Evolutionary conservation across 2,797 vertebrate genomes (phyloP).

Genomic region (Girardinus metallicus): DNA sequence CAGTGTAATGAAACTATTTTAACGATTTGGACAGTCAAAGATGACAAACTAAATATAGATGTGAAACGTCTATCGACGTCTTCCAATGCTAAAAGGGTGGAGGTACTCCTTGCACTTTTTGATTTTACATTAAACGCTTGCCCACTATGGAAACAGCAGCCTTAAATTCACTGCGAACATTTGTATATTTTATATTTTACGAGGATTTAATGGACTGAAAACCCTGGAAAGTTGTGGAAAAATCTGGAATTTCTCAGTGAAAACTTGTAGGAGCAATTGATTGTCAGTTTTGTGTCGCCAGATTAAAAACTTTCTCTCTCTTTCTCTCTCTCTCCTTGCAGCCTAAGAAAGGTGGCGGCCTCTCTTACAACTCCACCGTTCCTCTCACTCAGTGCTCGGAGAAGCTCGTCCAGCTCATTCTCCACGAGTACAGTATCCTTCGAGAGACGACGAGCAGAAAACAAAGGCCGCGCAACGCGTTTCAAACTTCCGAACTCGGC

Average conservation of each 20-base stretch:
- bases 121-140: neutral
- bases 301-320: neutral
- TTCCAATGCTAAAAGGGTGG: neutral
- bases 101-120: neutral
- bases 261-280: neutral
- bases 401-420: slow-evolving; percentile 96
- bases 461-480: neutral
- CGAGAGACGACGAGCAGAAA: neutral
- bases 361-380: slow-evolving; percentile 97
- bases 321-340: slow-evolving; percentile 55
- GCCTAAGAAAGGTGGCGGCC: slow-evolving; percentile 97
- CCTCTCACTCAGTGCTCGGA: slow-evolving; percentile 95
- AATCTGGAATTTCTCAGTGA: too few species aligned
- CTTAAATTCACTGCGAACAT: neutral
- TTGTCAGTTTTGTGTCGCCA: neutral
- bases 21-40: neutral
- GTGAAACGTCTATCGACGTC: neutral
- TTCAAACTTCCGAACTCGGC: neutral
- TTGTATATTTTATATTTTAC: neutral
- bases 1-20: neutral
- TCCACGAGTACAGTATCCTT: slow-evolving; percentile 99
- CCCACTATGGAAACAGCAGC: neutral
- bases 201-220: neutral
- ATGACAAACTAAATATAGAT: neutral
- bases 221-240: neutral